phyloP scores from a whole-genome alignment of 2,113 vertebrate species.

The Progne subis region DNA sequence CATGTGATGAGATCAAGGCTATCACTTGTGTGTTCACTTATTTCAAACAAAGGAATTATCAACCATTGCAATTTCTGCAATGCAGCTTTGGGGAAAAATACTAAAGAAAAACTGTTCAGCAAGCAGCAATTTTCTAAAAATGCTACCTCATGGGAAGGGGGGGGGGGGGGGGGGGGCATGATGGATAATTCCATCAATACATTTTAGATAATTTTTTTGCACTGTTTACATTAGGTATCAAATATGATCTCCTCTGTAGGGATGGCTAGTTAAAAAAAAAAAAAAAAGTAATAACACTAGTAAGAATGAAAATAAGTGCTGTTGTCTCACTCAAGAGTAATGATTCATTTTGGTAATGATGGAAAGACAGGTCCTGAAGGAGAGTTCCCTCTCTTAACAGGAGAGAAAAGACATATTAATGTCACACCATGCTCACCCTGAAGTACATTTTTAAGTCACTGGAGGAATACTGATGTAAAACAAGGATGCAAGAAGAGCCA shows the following conservation, averaged over 20 bases:
- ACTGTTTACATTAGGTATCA: neutral
- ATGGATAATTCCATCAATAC: neutral
- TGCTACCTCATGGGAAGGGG: neutral
- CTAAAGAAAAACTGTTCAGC: neutral
- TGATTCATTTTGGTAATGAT: neutral
- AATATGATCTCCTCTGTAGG: neutral
- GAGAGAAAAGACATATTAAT: neutral
- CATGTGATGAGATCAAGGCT: neutral
- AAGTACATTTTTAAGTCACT: neutral
- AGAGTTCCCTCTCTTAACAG: neutral
- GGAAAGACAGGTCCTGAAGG: neutral
- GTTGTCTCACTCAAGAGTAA: neutral
- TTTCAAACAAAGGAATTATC: neutral
- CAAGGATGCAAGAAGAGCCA: neutral
- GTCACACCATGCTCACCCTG: neutral
- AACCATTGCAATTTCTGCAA: neutral
- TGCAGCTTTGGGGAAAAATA: neutral
- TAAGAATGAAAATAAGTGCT: neutral
- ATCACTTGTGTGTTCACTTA: neutral
- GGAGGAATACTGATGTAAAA: neutral
- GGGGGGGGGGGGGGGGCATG: fast-evolving
- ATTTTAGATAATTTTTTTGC: neutral
- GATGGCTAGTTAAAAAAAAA: neutral
- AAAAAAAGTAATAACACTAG: neutral
- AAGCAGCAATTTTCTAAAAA: neutral